These are phyloP conservation scores for Aselliscus stoliczkanus DNA, from an alignment of 2,797 vertebrate species.

Conservation along the genomic window DNA sequence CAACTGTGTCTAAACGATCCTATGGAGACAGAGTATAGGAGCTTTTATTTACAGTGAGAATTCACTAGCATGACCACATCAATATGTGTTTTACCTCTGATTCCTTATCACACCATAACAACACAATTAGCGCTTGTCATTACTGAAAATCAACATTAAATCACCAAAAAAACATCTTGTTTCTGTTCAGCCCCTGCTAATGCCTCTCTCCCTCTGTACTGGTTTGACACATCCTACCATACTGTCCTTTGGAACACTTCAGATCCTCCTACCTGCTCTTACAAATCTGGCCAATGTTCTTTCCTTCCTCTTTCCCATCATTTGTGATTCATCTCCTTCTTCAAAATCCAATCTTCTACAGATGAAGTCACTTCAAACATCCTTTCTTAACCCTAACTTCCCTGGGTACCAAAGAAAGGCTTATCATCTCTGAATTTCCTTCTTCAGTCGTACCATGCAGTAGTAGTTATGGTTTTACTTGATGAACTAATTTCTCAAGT, in stretches of 20 bases:
- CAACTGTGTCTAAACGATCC: not conserved
- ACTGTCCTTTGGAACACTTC: constrained; percentile 51
- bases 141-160: constrained; percentile 13
- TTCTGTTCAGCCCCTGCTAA: constrained; percentile 21
- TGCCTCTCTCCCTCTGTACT: constrained; percentile 14
- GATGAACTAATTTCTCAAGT: not conserved
- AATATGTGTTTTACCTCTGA: not conserved
- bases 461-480: not conserved
- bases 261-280: constrained; percentile 65
- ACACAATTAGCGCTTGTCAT: not conserved
- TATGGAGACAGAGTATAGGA: not conserved
- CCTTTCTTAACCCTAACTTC: constrained; percentile 13
- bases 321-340: constrained; percentile 65
- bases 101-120: not conserved
- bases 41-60: not conserved
- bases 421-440: not conserved
- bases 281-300: constrained; percentile 57
- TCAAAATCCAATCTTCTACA: constrained; percentile 52
- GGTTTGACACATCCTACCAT: constrained; percentile 53
- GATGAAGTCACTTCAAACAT: constrained; percentile 46
- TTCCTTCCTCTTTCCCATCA: constrained; percentile 60
- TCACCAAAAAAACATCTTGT: constrained; percentile 31
- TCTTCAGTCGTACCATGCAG: not conserved
- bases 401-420: not conserved
- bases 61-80: not conserved